Evolutionary conservation across 2,113 vertebrate species (phyloP).

Genomic region (Siniperca knerii): DNA sequence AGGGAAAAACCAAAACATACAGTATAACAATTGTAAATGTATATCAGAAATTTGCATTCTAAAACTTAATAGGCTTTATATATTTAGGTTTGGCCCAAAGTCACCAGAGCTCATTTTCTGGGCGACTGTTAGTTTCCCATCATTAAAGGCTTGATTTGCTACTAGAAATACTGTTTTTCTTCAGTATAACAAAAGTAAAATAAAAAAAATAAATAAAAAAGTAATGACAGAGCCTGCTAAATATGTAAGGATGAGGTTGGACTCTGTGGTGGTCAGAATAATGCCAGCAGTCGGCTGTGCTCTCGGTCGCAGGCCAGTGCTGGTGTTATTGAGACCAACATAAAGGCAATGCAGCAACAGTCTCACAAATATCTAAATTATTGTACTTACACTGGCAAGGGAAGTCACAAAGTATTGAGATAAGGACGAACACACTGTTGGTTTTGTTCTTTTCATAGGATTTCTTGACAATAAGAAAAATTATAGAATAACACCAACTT

Average conservation of each 20-base stretch:
- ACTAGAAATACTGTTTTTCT: background rate
- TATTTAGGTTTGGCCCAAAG: background rate
- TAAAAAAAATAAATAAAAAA: background rate
- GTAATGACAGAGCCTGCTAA: background rate
- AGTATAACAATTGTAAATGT: background rate
- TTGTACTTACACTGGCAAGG: background rate
- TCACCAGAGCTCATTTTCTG: background rate
- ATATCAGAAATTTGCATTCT: background rate
- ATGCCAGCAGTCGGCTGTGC: constrained; percentile 78
- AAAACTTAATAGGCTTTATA: background rate
- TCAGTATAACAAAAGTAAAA: background rate
- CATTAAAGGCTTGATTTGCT: background rate
- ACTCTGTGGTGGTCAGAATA: constrained; percentile 77
- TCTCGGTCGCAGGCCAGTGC: constrained; percentile 69
- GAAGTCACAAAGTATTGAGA: no score
- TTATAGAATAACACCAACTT: no score
- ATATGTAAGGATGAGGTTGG: background rate
- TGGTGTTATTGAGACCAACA: constrained; percentile 78
- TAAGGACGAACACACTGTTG: no score
- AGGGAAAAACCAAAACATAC: background rate
- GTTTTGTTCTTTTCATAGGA: no score
- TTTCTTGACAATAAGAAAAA: no score
- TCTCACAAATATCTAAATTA: background rate
- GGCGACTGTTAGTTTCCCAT: background rate
- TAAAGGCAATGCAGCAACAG: constrained; percentile 30